Base-by-base conservation (phyloP, 1,140 invertebrate genomes). In the Drosophila lowei region DNA sequence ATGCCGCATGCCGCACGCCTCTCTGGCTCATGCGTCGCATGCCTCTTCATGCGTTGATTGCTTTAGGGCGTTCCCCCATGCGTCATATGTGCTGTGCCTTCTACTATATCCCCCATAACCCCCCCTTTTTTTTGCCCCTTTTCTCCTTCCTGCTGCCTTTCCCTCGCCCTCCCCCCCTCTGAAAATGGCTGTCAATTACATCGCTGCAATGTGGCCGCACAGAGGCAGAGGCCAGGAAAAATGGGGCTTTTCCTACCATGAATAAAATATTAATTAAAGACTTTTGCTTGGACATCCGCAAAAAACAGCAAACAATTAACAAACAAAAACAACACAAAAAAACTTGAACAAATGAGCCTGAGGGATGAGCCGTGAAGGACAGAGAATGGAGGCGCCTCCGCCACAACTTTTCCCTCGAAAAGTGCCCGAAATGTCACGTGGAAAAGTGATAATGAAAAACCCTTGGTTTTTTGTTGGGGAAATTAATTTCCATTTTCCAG, bases 241-340 rank as follows among this genome's bases (percentile, higher is more conserved):
- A 59, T 56, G 72, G 54, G 25, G 41, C 38, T 56, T 53, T 66
- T 49, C 56, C 57, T 59, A 41, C 62, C 64, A 77, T 77, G 83
- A 71, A 88, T 86, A 88, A 81, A 86, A 88, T 86, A 86, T 86
- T 86, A 86, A 86, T 86, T 86, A 86, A 86, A 88, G 83, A 59
- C 81, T 81, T 68, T 74, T 58, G 53, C 60, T 57, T 46, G 66
- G 64, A 70, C 66, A 70, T 42, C 44, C 62, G 30, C 54, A 57
- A 16, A 57, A 55, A 55, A 41, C 16, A 41, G 15, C 13, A 62
- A 34, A 28, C 46, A 11, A 15, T 9, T 25, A 18, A 18, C 21
- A 23, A 23, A 2, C 2, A 23, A 23, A 23, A 23, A 23, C 21
- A 3, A 23, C 46, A 41, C 2, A 64, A 8, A 30, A 73, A 65